Evolutionary conservation across 2,113 vertebrate species (phyloP), one percentile per base, ranked within the genome.

Genomic region (Thymallus thymallus): DNA sequence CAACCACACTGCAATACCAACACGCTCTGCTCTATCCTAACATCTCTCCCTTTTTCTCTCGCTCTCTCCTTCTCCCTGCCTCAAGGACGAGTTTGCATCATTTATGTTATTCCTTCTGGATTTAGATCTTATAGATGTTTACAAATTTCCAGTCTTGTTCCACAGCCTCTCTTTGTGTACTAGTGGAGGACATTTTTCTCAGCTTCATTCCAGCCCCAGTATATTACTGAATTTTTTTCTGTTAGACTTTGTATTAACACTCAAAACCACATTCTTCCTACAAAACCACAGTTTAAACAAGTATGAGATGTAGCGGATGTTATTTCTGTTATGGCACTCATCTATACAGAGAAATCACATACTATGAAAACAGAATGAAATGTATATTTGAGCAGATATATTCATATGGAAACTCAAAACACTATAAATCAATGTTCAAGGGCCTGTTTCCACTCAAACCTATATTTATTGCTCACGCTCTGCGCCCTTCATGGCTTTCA

Each of bases 61-160:
- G 35, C 35, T 29, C 62, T 65, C 29, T 65, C 51, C 9, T n/a
- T 32, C 32, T 62, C 20, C 20, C 70, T 45, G 32, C 58, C 29
- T 41, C n/a, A 60, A 60, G 56, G 56, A 60, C 56, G 1, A 22
- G 56, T 60, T 60, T 16, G 48, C 2, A 18, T 58, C 18, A 69
- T 69, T 60, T 46, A 78, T 66, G 61, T 32, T 26, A 41, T 30
- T 46, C 16, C 51, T 32, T 65, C 55, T 1, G 30, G 56, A 60
- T 60, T n/a, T 60, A 60, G 56, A n/a, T 13, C 51, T 56, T 48
- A 20, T 12, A 58, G 6, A 63, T 72, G 41, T 69, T 69, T 66
- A 24, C 32, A 61, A 23, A n/a, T 58, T 56, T 23, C n/a, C 13
- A 45, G 32, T 46, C 56, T 62, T 23, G 56, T 46, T 66, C 29